These are phyloP conservation scores for Cataglyphis albicans DNA, from an alignment of 2,888 invertebrate genomes.

Conservation along the genomic window DNA sequence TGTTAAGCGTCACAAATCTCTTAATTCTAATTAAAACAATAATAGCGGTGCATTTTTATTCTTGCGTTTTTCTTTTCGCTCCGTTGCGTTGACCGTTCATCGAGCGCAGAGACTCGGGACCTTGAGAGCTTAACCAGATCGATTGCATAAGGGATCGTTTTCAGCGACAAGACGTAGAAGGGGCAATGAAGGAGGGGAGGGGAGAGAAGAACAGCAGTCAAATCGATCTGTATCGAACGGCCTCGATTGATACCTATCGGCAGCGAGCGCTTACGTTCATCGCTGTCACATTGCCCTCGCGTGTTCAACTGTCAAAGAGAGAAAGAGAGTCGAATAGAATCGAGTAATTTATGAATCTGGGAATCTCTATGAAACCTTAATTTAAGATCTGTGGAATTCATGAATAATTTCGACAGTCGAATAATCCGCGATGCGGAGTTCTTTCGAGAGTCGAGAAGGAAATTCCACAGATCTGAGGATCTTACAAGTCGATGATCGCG, in stretches of 20 bases:
- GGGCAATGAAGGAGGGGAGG: not conserved
- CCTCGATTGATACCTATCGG: slow-evolving; percentile 43
- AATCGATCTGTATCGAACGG: slow-evolving; percentile 52
- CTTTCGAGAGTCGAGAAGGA: not conserved
- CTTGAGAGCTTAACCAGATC: slow-evolving; percentile 64
- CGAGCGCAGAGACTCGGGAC: slow-evolving; percentile 45
- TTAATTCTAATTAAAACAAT: not conserved
- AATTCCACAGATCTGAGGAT: not conserved
- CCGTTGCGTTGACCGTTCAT: slow-evolving; percentile 8
- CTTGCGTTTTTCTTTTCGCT: not conserved
- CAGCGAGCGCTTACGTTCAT: not conserved
- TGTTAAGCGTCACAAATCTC: not conserved
- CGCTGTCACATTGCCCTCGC: not conserved
- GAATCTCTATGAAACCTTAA: not conserved
- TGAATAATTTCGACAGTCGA: not conserved
- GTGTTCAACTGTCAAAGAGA: not conserved
- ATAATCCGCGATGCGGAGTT: not conserved
- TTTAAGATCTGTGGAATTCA: not conserved
- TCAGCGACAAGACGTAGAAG: slow-evolving; percentile 43
- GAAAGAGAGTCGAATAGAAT: not conserved
- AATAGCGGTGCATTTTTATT: not conserved
- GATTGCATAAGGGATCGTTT: slow-evolving; percentile 69
- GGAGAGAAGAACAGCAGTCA: slow-evolving; percentile 20
- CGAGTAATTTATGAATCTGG: slow-evolving; percentile 26
- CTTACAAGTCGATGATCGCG: slow-evolving; percentile 12